A percentile compares a stretch with the other conserved stretches of the same genome.
phyloP scores from a whole-genome alignment of 37 sponge, comb jelly and placozoan genomes.

The Theonella swinhoei region DNA sequence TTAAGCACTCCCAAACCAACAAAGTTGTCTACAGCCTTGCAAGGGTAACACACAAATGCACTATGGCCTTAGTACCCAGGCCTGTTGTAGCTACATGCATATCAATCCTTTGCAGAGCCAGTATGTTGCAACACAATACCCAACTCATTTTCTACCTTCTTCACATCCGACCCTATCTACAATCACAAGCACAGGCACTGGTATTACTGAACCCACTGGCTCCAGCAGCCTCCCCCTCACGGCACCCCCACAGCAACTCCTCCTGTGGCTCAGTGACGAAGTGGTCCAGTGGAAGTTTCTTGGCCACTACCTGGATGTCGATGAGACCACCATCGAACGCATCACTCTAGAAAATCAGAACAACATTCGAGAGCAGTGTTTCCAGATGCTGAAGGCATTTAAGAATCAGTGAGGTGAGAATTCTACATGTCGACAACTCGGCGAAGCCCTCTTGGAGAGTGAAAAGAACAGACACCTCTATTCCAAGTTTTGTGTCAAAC shows the following conservation, averaged over 20 bases:
- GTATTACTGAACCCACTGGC: background rate
- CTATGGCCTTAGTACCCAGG: too few relatives aligned
- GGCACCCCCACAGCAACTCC: background rate
- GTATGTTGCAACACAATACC: background rate
- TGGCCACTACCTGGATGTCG: slow-evolving; percentile 35
- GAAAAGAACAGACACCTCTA: slow-evolving; percentile 34
- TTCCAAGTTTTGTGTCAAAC: slow-evolving; percentile 9
- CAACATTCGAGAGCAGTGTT: slow-evolving; percentile 33
- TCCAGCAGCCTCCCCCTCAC: slow-evolving; percentile 3
- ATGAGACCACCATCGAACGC: slow-evolving; percentile 12
- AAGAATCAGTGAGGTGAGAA: background rate
- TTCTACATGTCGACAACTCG: slow-evolving; percentile 11
- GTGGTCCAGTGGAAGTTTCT: slow-evolving; percentile 59
- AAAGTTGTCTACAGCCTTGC: too few relatives aligned
- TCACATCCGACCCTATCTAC: background rate
- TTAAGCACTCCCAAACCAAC: too few relatives aligned
- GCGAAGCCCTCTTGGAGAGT: slow-evolving; percentile 28
- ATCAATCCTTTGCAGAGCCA: background rate
- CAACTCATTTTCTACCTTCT: too few relatives aligned
- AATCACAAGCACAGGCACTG: background rate
- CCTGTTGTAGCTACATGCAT: too few relatives aligned
- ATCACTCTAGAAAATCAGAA: slow-evolving; percentile 24
- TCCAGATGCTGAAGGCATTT: slow-evolving; percentile 50
- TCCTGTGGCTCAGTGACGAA: slow-evolving; percentile 38
- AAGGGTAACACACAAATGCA: too few relatives aligned